These are phyloP conservation scores for Pollenia angustigena DNA, from an alignment of 2,888 invertebrate species.

Conservation along the genomic window DNA sequence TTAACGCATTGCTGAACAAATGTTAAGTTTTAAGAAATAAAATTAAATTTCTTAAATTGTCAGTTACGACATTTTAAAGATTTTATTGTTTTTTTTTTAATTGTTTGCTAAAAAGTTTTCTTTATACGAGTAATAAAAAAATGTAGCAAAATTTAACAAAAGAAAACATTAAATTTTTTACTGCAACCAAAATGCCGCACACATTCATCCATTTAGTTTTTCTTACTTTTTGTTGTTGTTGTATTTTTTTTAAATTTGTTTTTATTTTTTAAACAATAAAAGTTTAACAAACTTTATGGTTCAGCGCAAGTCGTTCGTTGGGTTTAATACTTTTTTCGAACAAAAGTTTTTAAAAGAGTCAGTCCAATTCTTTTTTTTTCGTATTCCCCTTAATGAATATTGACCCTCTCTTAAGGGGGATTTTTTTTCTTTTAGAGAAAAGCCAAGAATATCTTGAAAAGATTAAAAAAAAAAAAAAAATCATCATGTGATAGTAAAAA, in stretches of 20 bases:
- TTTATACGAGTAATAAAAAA: constrained; percentile 27
- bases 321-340: constrained; percentile 6
- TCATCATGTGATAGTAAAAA: background rate
- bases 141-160: constrained; percentile 17
- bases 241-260: constrained; percentile 19
- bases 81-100: constrained; percentile 41
- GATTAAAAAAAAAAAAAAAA: background rate
- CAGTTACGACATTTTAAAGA: constrained; percentile 25
- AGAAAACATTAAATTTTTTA: constrained; percentile 30
- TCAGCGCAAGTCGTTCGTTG: constrained; percentile 58
- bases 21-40: constrained; percentile 9
- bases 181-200: constrained; percentile 38
- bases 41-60: constrained; percentile 34
- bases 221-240: background rate
- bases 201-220: background rate
- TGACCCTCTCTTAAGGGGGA: constrained; percentile 43
- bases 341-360: background rate
- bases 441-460: constrained; percentile 21
- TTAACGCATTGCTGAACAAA: constrained; percentile 66
- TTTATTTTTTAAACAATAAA: constrained; percentile 54
- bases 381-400: constrained; percentile 32
- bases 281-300: constrained; percentile 73
- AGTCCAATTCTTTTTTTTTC: constrained; percentile 5
- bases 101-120: background rate
- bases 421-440: background rate